phyloP scores from a whole-genome alignment of 2,113 vertebrate genomes.

The Chiloscyllium plagiosum region DNA sequence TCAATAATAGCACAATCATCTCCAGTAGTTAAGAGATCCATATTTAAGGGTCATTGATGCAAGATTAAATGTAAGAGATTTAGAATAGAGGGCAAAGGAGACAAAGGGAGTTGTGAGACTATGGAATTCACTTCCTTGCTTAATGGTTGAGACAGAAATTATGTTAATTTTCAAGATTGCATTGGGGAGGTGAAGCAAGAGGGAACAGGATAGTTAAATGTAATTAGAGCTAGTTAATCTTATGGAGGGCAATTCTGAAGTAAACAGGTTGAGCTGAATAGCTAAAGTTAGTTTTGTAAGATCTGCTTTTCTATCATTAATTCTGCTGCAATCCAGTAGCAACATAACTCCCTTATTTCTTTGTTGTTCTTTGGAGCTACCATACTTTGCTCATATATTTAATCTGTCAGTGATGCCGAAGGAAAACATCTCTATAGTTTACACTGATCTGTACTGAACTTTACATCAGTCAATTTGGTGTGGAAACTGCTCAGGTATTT shows the following conservation, averaged over 20 bases:
- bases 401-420: not conserved
- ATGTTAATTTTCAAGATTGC: not conserved
- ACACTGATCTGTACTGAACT: not conserved
- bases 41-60: not conserved
- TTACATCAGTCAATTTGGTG: not conserved
- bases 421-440: not conserved
- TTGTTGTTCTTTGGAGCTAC: not conserved
- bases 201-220: not conserved
- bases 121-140: not conserved
- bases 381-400: not conserved
- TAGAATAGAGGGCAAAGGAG: not conserved
- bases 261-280: not conserved
- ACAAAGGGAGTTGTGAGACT: not conserved
- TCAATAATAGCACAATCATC: not conserved
- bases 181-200: not conserved
- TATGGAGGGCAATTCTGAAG: not conserved
- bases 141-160: not conserved
- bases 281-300: not conserved
- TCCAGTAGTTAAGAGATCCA: not conserved
- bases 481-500: not conserved
- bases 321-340: not conserved
- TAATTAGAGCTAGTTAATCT: not conserved
- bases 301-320: not conserved
- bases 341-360: not conserved
- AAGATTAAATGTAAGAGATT: conserved; percentile 7